Evolutionary conservation across 2,888 invertebrate genomes (phyloP), one percentile per base, ranked within the genome.

Genomic region (Drosophila acutilabella): DNA sequence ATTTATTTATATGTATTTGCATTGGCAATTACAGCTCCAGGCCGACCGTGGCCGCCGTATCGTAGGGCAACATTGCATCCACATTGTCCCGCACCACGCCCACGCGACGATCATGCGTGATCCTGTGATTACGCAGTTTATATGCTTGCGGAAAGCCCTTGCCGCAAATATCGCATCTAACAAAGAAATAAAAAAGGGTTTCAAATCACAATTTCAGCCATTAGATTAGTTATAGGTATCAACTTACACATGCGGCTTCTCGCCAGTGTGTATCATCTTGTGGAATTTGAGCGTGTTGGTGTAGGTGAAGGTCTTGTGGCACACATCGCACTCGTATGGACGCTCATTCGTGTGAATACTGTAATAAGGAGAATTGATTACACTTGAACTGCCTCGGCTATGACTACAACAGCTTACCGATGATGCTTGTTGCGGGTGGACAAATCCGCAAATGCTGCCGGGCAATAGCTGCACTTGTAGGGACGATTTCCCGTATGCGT

Each of bases 341-440:
- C 92, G 88, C 67, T 92, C 92, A 68, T 92, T 92, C 36, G 92
- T 92, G 64, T 92, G 92, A 38, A 90, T 91, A 23, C 91, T 91
- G 44, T 4, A 11, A 23, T 5, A 13, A 41, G 2, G 0, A 16
- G 23, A 40, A 6, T 0, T 23, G 23, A 2, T 36, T 18, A 8
- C 11, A 52, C n/a, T 5, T 4, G 11, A 5, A 2, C 13, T 8
- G 33, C 8, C 33, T 14, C 14, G 1, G 16, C 6, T n/a, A 10
- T 13, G 2, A 23, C 7, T 38, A 8, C 2, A 10, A 10, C 20
- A 13, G 42, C 77, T 48, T 14, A 92, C 92, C 92, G 88, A 85
- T 92, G 91, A 76, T 92, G 92, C 64, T 92, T 92, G 36, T 92
- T 92, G 44, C 92, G 85, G 1, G 92, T 92, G 2, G 93, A 92